Evolutionary conservation across 2,888 invertebrate species (phyloP), one percentile per base, ranked within the genome.

Genomic region (Limnephilus auricula): DNA sequence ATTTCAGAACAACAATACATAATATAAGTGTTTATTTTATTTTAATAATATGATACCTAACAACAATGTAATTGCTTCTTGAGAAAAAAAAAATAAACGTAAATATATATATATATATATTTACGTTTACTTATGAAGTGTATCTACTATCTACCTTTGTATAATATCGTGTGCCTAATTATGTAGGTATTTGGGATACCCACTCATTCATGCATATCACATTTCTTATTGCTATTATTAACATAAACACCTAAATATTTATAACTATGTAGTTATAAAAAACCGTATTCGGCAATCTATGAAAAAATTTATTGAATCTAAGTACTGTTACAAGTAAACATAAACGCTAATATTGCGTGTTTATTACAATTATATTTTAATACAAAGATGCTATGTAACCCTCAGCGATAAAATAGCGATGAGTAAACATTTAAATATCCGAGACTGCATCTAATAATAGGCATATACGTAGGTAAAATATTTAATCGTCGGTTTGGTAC

Each of bases 371-470:
- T 65, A 65, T 65, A 82, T 18, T 34, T n/a, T 82, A 82, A 25
- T 37, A 32, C 82, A 6, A 32, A 82, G 82, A 32, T 34, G 82
- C 34, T 18, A 65, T 65, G 2, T 65, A 65, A 65, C 65, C 65
- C 65, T 65, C 65, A 2, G n/a, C 25, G 25, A 65, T 65, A 65
- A 94, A 85, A 85, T 40, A 40, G 37, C 40, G 37, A 40, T 85
- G 85, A 85, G 85, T 40, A 85, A 85, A 85, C 30, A 85, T 85
- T 82, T 31, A 82, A 32, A 18, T 25, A 32, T 82, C 5, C 34
- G 82, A 82, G 82, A 82, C 25, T 82, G 82, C 80, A 80, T 31
- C 82, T 82, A 82, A 82, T 82, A 82, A 82, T 82, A 82, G 32
- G 32, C 32, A 31, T 13, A 80, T 80, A 80, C 80, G 32, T 65